Percentiles rank a stretch among this genome's conserved stretches.
phyloP scores from a whole-genome alignment of 2,113 vertebrate species.

The Uria aalge region DNA sequence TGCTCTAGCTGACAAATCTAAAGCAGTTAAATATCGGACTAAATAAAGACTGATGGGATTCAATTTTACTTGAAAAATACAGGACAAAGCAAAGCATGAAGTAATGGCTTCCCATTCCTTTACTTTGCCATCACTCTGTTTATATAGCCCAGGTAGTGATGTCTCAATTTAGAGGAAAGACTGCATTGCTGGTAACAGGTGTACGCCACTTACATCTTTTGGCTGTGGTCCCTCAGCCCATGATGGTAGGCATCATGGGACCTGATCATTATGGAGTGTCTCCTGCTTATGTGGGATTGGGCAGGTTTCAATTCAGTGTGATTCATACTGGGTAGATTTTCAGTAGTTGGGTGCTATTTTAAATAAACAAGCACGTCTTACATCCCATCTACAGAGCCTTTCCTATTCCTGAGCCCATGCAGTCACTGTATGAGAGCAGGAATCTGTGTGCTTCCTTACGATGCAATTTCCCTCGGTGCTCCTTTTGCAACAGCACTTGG shows the following conservation, averaged over 20 bases:
- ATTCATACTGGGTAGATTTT: neutral
- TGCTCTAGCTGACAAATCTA: neutral
- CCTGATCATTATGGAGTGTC: neutral
- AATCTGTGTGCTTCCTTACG: neutral
- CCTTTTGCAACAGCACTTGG: neutral
- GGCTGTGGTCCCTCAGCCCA: neutral
- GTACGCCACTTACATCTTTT: neutral
- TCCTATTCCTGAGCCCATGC: neutral
- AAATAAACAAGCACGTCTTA: neutral
- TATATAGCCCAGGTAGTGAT: accelerated
- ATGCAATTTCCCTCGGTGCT: neutral
- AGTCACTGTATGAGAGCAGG: neutral
- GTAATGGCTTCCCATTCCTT: neutral
- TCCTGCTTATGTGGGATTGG: neutral
- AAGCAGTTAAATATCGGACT: neutral
- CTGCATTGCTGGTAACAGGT: neutral
- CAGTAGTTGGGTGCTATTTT: neutral
- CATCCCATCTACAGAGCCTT: neutral
- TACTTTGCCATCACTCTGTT: neutral
- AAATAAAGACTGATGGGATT: neutral
- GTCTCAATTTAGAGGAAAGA: neutral
- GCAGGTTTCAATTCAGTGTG: neutral
- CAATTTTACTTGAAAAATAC: neutral
- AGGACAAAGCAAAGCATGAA: neutral
- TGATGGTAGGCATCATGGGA: too few species aligned